phyloP scores from a whole-genome alignment of 2,888 invertebrate species.

The Orthonychiurus folsomi region DNA sequence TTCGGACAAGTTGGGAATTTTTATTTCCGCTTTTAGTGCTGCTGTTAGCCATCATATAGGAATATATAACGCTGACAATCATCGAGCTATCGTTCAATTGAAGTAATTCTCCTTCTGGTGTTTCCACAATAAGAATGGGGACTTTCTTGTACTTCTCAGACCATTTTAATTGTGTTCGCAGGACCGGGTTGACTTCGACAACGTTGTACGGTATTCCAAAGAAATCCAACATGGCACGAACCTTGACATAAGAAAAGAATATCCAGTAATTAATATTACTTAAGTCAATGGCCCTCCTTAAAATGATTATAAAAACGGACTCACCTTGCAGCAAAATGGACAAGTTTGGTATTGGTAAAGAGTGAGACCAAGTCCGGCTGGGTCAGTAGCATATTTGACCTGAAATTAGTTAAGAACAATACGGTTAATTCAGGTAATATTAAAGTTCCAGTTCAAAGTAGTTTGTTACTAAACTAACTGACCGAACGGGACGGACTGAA shows the following conservation, averaged over 20 bases:
- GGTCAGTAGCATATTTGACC: slow-evolving; percentile 58
- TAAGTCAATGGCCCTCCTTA: slow-evolving; percentile 6
- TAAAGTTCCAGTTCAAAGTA: slow-evolving; percentile 19
- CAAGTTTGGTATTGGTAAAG: slow-evolving; percentile 96
- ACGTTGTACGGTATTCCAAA: slow-evolving; percentile 89
- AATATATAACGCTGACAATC: slow-evolving; percentile 79
- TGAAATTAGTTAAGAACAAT: no score
- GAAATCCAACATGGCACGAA: slow-evolving; percentile 77
- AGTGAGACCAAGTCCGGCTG: slow-evolving; percentile 63
- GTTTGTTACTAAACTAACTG: not conserved
- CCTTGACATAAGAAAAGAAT: no score
- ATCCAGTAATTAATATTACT: slow-evolving; percentile 1
- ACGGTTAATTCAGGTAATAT: no score
- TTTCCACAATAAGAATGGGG: slow-evolving; percentile 73
- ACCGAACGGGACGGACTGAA: slow-evolving; percentile 2
- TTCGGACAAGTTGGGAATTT: slow-evolving; percentile 47
- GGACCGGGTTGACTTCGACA: slow-evolving; percentile 93
- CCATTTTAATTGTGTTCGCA: slow-evolving; percentile 85
- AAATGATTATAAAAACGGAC: slow-evolving; percentile 18
- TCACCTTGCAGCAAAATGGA: slow-evolving; percentile 91
- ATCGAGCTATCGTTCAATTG: slow-evolving; percentile 89
- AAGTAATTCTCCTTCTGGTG: slow-evolving; percentile 46
- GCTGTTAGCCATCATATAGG: slow-evolving; percentile 51
- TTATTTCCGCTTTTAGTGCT: slow-evolving; percentile 13
- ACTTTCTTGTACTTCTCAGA: slow-evolving; percentile 83